Conservation (phyloP, 1,140 invertebrate genomes). For the Oryctes rhinoceros region DNA sequence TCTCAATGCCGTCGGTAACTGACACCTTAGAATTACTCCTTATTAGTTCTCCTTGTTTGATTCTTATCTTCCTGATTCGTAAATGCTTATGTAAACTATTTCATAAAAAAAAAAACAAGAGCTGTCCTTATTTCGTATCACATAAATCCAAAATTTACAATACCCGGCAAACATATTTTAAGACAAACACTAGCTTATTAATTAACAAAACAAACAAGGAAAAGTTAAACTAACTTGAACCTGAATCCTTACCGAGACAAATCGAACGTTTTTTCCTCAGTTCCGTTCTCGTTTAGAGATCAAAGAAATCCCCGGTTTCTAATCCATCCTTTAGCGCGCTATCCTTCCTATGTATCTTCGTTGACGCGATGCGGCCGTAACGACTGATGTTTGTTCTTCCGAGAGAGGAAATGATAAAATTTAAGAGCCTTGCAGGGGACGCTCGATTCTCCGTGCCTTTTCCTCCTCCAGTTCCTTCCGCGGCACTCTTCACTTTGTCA, state of each 20-base stretch:
- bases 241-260: background rate
- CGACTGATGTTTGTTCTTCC: conserved; percentile 9
- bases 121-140: too few relatives aligned
- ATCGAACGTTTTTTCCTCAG: background rate
- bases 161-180: too few relatives aligned
- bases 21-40: too few relatives aligned
- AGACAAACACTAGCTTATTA: background rate
- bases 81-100: too few relatives aligned
- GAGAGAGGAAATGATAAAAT: conserved; percentile 18
- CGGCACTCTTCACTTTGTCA: background rate
- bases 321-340: background rate
- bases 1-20: too few relatives aligned
- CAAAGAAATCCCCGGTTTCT: background rate
- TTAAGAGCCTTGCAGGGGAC: background rate
- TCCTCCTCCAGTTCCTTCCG: background rate
- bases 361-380: background rate
- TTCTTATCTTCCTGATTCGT: too few relatives aligned
- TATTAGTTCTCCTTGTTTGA: too few relatives aligned
- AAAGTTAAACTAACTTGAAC: background rate
- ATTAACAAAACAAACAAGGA: conserved; percentile 9
- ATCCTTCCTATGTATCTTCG: background rate
- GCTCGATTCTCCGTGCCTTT: background rate
- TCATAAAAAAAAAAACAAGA: too few relatives aligned
- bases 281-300: background rate
- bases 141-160: too few relatives aligned